phyloP scores from a whole-genome alignment of 2,888 invertebrate species.

The Cremastinae sp. region DNA sequence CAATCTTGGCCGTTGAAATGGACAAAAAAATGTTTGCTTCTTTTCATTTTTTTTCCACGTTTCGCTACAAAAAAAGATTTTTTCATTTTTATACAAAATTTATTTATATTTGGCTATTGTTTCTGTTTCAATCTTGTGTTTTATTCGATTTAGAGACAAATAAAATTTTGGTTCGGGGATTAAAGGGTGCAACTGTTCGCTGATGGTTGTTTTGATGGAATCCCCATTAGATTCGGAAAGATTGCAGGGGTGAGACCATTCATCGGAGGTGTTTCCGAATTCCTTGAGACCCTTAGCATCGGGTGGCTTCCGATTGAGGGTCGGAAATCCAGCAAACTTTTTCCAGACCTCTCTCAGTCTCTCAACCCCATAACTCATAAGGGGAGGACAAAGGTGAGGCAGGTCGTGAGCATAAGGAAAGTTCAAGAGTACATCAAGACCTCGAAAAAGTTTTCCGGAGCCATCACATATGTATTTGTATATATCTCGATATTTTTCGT shows the following conservation, averaged over 20 bases:
- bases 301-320: constrained; percentile 44
- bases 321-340: constrained; percentile 52
- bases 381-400: constrained; percentile 69
- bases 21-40: no score
- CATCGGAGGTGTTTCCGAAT: constrained; percentile 30
- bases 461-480: constrained; percentile 36
- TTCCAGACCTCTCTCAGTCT: constrained; percentile 37
- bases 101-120: no score
- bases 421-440: constrained; percentile 58
- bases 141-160: no score
- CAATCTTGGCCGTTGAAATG: constrained; percentile 41
- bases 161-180: no score
- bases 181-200: no score
- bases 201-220: no score
- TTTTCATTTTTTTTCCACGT: no score
- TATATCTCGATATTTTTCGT: constrained; percentile 13
- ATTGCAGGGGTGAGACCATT: constrained; percentile 14
- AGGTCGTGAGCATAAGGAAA: constrained; percentile 69
- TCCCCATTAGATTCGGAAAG: constrained; percentile 5
- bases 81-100: no score
- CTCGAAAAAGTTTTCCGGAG: constrained; percentile 59
- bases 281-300: constrained; percentile 38
- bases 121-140: no score
- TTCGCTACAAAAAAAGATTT: no score
- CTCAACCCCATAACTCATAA: constrained; percentile 66